Conservation (phyloP, 2,797 vertebrate genomes). For the Acanthornis magna region DNA sequence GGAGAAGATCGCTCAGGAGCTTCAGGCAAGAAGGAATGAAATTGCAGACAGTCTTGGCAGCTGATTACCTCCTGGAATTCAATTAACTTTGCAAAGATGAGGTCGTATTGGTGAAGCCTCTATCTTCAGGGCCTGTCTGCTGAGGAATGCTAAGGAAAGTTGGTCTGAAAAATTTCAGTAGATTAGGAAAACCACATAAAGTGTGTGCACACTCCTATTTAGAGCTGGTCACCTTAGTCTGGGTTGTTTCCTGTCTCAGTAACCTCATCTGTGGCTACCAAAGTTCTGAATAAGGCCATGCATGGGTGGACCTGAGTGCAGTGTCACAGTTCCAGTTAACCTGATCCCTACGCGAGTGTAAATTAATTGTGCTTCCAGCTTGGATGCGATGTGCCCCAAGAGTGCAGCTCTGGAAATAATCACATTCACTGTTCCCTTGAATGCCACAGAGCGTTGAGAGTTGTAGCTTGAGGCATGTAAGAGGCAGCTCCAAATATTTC, state of each 20-base stretch:
- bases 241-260: neutral
- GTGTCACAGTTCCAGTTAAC: neutral
- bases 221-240: neutral
- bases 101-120: neutral
- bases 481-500: neutral
- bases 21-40: slow-evolving; percentile 34
- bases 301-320: neutral
- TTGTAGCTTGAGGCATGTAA: neutral
- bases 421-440: fast-evolving
- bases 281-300: neutral
- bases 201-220: fast-evolving
- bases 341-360: neutral
- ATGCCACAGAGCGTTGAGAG: neutral
- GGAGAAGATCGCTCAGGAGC: slow-evolving; percentile 7
- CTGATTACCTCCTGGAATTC: slow-evolving; percentile 21
- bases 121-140: neutral
- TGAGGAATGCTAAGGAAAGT: neutral
- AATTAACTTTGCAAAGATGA: slow-evolving; percentile 10
- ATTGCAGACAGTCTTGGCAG: slow-evolving; percentile 18
- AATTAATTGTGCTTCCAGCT: neutral
- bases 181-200: neutral
- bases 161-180: neutral
- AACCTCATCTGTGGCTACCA: neutral
- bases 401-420: neutral
- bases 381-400: neutral